Percentiles rank a stretch among this genome's conserved stretches.
These are phyloP conservation scores for Vimba vimba DNA, from an alignment of 2,113 vertebrate genomes.

Conservation along the genomic window DNA sequence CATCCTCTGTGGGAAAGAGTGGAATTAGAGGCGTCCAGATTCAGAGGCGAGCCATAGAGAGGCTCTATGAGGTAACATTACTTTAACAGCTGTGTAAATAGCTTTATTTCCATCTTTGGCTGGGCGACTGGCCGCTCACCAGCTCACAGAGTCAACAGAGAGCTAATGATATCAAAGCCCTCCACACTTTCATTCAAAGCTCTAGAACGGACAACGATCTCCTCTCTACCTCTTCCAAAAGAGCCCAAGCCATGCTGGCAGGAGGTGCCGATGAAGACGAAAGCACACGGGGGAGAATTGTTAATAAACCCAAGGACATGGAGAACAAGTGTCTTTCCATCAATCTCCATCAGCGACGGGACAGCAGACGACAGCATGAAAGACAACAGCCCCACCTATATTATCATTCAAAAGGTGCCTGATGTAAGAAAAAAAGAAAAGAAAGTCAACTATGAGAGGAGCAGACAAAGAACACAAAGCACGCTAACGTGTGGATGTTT, in stretches of 20 bases:
- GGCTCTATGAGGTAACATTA: constrained; percentile 69
- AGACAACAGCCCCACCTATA: constrained; percentile 54
- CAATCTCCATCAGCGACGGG: constrained; percentile 55
- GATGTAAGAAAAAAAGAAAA: constrained; percentile 39
- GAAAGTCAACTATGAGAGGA: constrained; percentile 24
- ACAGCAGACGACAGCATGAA: constrained; percentile 53
- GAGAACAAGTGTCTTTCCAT: constrained; percentile 61
- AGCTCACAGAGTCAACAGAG: constrained; percentile 59
- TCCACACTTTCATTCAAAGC: constrained; percentile 59
- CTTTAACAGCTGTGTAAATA: constrained; percentile 77
- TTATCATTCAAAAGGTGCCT: constrained; percentile 50
- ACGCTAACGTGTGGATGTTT: constrained; percentile 33
- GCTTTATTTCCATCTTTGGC: constrained; percentile 69
- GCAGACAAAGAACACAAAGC: constrained; percentile 36
- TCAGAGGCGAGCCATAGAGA: constrained; percentile 44
- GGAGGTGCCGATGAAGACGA: constrained; percentile 55
- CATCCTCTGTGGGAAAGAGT: constrained; percentile 49
- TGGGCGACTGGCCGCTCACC: constrained; percentile 51
- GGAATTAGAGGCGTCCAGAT: constrained; percentile 54
- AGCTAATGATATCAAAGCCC: constrained; percentile 67
- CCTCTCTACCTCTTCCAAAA: constrained; percentile 43
- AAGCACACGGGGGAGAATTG: constrained; percentile 54
- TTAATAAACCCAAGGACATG: constrained; percentile 59
- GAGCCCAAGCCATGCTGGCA: constrained; percentile 51
- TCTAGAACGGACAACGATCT: constrained; percentile 53